Conservation (phyloP, 2,888 invertebrate genomes). For the Pachydiplax longipennis region DNA sequence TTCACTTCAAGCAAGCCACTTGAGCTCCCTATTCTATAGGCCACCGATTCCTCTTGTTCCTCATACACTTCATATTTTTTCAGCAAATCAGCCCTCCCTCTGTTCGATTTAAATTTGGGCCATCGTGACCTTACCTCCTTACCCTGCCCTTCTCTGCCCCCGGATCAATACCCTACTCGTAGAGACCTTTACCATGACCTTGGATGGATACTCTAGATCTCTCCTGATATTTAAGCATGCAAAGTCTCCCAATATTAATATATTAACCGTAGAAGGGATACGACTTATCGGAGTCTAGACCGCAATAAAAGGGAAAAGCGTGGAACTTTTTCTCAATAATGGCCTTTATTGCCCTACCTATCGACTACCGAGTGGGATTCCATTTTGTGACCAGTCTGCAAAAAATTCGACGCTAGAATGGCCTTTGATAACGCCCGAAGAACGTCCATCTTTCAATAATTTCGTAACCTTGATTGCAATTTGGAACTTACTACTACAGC, state of each 20-base stretch:
- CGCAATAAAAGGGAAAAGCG: not conserved
- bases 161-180: not conserved
- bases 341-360: too few species aligned
- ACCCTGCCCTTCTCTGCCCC: not conserved
- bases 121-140: not conserved
- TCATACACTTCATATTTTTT: not conserved
- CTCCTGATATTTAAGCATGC: not conserved
- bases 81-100: not conserved
- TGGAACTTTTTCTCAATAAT: too few species aligned
- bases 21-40: too few species aligned
- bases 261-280: not conserved
- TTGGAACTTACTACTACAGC: too few species aligned
- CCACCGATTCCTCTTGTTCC: not conserved
- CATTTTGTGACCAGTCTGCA: too few species aligned
- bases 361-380: too few species aligned
- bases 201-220: not conserved
- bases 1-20: not conserved
- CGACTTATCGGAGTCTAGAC: not conserved
- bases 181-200: not conserved
- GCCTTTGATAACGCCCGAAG: too few species aligned
- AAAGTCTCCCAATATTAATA: not conserved
- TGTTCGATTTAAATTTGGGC: not conserved
- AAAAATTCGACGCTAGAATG: too few species aligned
- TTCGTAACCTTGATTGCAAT: too few species aligned
- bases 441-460: too few species aligned